These are phyloP conservation scores for Aphidius colemani DNA, from an alignment of 2,888 invertebrate genomes.

Conservation along the genomic window DNA sequence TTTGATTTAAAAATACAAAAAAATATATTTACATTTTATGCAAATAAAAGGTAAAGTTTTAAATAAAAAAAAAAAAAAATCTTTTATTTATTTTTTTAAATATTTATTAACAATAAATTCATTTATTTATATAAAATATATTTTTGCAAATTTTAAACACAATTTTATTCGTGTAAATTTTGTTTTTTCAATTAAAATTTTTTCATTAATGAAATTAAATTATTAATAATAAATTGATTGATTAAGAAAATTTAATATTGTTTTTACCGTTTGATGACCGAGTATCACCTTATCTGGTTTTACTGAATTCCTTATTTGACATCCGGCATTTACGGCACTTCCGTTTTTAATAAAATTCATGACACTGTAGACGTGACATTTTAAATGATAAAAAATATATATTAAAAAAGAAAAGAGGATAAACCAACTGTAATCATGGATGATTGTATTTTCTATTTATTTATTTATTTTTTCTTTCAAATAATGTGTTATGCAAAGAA, in stretches of 20 bases:
- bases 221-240: too few relatives aligned
- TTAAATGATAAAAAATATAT: constrained; percentile 5
- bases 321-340: constrained; percentile 45
- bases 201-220: too few relatives aligned
- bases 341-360: constrained; percentile 35
- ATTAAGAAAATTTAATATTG: background rate
- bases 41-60: too few relatives aligned
- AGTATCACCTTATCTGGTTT: constrained; percentile 47
- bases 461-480: constrained; percentile 1
- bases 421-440: background rate
- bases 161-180: too few relatives aligned
- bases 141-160: too few relatives aligned
- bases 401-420: too few relatives aligned
- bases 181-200: too few relatives aligned
- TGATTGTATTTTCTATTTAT: constrained; percentile 6
- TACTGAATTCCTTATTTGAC: constrained; percentile 37
- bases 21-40: too few relatives aligned
- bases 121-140: too few relatives aligned
- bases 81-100: too few relatives aligned
- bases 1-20: background rate
- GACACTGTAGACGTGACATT: background rate
- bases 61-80: too few relatives aligned
- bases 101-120: too few relatives aligned
- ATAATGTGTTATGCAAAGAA: background rate
- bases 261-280: constrained; percentile 49